A percentile compares a stretch with the other conserved stretches of the same genome.
phyloP scores from a whole-genome alignment of 2,797 vertebrate genomes.

The Phalanger gymnotis region DNA sequence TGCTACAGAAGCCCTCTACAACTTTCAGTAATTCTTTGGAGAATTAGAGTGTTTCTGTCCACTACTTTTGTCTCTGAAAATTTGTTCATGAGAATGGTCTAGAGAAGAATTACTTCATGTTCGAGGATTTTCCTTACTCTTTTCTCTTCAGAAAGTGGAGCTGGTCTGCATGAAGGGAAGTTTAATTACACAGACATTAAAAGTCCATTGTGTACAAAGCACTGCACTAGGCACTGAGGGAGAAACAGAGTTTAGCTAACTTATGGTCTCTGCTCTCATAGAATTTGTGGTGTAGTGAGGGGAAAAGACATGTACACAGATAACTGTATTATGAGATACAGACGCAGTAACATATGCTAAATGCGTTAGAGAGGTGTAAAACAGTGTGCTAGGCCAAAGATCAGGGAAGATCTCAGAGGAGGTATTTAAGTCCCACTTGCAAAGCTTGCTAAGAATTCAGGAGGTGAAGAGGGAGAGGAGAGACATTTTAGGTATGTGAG shows the following conservation, averaged over 20 bases:
- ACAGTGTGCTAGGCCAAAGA: neutral
- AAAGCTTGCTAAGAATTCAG: neutral
- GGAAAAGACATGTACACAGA: neutral
- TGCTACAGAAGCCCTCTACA: neutral
- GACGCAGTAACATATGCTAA: neutral
- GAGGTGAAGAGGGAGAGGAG: neutral
- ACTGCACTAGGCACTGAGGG: neutral
- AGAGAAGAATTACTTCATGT: neutral
- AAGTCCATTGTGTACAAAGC: neutral
- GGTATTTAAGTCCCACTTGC: neutral
- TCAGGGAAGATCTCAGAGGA: neutral
- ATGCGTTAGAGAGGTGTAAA: neutral
- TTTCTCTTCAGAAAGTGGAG: neutral
- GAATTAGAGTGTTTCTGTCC: neutral
- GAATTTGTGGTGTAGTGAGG: neutral
- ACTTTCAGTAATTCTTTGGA: neutral
- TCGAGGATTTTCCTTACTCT: neutral
- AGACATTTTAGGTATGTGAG: neutral
- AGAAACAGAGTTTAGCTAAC: neutral
- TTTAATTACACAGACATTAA: neutral
- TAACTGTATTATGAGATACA: neutral
- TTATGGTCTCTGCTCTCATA: neutral
- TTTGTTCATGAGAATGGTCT: neutral
- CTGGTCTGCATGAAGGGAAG: neutral
- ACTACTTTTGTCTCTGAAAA: neutral